phyloP scores from a whole-genome alignment of 1,140 invertebrate genomes.

The Gonioctena quinquepunctata region DNA sequence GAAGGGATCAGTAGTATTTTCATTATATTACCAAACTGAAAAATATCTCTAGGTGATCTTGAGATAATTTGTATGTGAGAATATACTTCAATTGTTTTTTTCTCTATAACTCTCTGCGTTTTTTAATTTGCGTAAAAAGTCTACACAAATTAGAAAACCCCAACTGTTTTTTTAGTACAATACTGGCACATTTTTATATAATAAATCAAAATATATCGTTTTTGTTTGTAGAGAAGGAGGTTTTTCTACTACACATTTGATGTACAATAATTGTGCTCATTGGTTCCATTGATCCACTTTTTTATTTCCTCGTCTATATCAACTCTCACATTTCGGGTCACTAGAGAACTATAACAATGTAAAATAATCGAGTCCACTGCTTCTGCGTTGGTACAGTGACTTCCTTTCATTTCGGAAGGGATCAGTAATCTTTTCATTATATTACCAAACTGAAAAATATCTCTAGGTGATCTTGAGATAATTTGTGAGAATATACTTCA shows the following conservation, averaged over 20 bases:
- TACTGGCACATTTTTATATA: slow-evolving; percentile 15
- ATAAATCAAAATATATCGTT: slow-evolving; percentile 18
- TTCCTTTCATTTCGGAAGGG: slow-evolving; percentile 27
- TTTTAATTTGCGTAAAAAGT: slow-evolving; percentile 35
- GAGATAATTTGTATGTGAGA: neutral
- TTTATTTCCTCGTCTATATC: slow-evolving; percentile 1
- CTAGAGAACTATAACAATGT: slow-evolving; percentile 26
- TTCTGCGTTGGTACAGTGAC: slow-evolving; percentile 38
- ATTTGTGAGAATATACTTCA: neutral
- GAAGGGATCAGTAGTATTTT: slow-evolving; percentile 34
- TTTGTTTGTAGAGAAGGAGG: slow-evolving; percentile 16
- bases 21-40: slow-evolving; percentile 32
- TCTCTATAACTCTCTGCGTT: slow-evolving; percentile 35
- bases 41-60: slow-evolving; percentile 28
- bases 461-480: slow-evolving; percentile 21
- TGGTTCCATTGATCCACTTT: neutral
- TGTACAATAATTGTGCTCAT: neutral
- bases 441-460: slow-evolving; percentile 37
- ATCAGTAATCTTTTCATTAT: slow-evolving; percentile 33
- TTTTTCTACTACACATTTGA: slow-evolving; percentile 16
- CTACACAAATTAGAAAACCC: slow-evolving; percentile 39
- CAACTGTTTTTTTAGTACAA: slow-evolving; percentile 27
- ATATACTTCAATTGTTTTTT: neutral
- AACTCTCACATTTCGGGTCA: neutral
- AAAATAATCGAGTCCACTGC: slow-evolving; percentile 33